Percentiles rank a stretch among this genome's conserved stretches.
phyloP scores from a whole-genome alignment of 23 tunicate species.

The Diplosoma virens region DNA sequence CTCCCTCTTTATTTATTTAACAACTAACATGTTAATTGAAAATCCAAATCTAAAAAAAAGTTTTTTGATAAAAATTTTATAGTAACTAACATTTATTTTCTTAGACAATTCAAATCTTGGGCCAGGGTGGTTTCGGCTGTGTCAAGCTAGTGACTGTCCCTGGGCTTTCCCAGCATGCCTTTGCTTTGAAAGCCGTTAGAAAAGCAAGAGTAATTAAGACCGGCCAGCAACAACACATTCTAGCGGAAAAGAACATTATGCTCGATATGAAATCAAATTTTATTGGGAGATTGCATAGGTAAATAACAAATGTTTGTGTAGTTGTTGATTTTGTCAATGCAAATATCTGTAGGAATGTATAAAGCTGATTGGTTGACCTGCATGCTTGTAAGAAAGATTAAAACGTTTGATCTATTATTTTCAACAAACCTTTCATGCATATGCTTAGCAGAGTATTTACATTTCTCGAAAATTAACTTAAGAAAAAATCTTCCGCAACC shows the following conservation, averaged over 20 bases:
- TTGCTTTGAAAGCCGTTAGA: constrained; percentile 78
- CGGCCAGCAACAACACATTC: constrained; percentile 89
- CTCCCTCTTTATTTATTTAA: not conserved
- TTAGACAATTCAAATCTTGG: constrained; percentile 48
- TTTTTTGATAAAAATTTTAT: not conserved
- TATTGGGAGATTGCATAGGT: constrained; percentile 67
- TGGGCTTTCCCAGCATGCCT: constrained; percentile 49
- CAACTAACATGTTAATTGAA: no score
- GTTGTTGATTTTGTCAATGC: no score
- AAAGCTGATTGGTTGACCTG: no score
- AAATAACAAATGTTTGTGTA: no score
- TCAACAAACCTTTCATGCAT: no score
- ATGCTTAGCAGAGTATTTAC: no score
- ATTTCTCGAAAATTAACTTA: no score
- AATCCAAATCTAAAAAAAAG: not conserved
- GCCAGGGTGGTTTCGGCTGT: constrained; percentile 95
- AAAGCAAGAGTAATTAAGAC: constrained; percentile 77
- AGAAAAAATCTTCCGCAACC: not conserved
- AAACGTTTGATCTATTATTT: no score
- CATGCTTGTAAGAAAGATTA: no score
- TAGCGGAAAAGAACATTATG: constrained; percentile 77
- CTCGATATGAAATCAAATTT: constrained; percentile 68
- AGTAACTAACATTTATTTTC: not conserved
- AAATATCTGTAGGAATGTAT: no score
- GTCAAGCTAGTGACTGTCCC: constrained; percentile 72